Conservation (phyloP, 2,113 vertebrate genomes). For the Trematocara unimaculatum region DNA sequence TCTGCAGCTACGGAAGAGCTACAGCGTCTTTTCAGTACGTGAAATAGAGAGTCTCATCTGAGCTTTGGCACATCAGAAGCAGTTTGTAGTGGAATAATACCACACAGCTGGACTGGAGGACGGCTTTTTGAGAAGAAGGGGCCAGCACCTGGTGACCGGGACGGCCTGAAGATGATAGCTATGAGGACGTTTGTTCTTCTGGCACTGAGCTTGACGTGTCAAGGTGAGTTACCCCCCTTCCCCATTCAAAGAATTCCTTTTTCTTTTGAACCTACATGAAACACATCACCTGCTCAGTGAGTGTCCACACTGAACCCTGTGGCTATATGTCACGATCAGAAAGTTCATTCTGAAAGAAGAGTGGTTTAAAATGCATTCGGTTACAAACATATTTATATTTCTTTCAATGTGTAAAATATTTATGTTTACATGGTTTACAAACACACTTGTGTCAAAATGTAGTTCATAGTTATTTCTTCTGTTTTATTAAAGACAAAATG, state of each 20-base stretch:
- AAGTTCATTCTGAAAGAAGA: neutral
- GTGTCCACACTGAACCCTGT: neutral
- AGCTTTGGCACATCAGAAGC: neutral
- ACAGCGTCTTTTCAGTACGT: neutral
- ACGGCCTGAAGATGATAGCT: conserved; percentile 17
- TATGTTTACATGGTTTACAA: neutral
- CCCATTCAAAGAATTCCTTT: neutral
- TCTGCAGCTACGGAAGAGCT: neutral
- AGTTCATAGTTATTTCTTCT: neutral
- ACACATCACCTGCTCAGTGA: neutral
- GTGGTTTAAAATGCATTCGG: fast-evolving
- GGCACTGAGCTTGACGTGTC: conserved; percentile 49
- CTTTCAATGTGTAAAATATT: neutral
- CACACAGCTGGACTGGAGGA: neutral
- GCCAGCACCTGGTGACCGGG: neutral
- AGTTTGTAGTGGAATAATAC: neutral
- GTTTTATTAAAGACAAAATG: neutral
- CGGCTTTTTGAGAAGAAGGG: neutral
- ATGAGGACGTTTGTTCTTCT: conserved; percentile 52
- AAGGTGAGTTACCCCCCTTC: conserved; percentile 49
- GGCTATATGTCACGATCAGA: neutral
- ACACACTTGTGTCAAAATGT: neutral
- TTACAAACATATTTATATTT: neutral
- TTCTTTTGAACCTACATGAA: neutral
- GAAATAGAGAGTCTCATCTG: neutral